Conservation (phyloP, 2,888 invertebrate species). For the Tetropium fuscum region DNA sequence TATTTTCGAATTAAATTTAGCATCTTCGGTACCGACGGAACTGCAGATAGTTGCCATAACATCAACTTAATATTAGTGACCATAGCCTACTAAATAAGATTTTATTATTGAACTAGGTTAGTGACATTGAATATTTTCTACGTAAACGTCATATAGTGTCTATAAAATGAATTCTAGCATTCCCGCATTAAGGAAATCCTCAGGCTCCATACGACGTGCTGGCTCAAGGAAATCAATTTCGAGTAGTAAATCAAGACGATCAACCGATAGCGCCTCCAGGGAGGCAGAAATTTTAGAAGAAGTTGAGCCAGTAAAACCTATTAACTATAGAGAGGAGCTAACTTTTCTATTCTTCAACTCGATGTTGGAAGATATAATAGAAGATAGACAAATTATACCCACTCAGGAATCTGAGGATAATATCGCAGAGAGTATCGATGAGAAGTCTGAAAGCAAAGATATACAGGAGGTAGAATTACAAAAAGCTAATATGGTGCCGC, state of each 20-base stretch:
- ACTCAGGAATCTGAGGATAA: neutral
- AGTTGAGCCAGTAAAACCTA: neutral
- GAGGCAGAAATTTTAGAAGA: no score
- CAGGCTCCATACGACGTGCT: neutral
- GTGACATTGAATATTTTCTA: no score
- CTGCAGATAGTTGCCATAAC: no score
- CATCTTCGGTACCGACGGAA: no score
- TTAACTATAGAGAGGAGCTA: conserved; percentile 48
- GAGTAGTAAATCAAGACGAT: neutral
- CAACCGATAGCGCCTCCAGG: no score
- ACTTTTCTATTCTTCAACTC: conserved; percentile 48
- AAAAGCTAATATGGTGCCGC: neutral
- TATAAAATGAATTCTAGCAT: no score
- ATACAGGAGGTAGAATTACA: no score
- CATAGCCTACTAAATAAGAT: no score
- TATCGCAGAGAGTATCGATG: neutral
- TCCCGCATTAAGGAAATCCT: neutral
- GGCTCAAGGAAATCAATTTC: conserved; percentile 2
- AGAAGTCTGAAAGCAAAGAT: neutral
- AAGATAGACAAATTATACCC: neutral
- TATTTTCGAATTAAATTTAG: no score
- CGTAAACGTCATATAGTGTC: no score
- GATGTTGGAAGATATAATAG: conserved; percentile 43
- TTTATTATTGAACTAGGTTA: no score
- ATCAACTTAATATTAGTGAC: no score